Evolutionary conservation across 2,113 vertebrate species (phyloP).

Genomic region (Clarias magur): DNA sequence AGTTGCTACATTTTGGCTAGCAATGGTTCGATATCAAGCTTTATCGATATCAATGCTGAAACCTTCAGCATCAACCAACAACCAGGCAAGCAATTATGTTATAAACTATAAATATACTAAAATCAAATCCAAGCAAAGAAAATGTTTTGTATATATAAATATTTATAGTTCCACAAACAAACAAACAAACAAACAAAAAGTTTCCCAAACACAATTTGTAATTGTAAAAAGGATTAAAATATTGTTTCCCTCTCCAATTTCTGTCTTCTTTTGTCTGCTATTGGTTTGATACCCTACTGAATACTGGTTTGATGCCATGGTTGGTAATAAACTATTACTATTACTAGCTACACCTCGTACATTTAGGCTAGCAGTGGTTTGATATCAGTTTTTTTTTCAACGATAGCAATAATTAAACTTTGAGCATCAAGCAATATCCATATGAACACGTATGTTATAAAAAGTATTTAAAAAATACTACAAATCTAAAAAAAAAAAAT

Average conservation of each 20-base stretch:
- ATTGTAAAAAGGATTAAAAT: no score
- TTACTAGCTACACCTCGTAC: no score
- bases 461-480: neutral
- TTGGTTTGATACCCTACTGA: no score
- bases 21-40: neutral
- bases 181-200: no score
- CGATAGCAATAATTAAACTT: neutral
- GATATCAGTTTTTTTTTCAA: neutral
- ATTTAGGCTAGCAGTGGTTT: neutral
- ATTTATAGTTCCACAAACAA: neutral
- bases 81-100: neutral
- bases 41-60: neutral
- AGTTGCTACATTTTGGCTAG: neutral
- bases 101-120: neutral
- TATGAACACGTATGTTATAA: neutral
- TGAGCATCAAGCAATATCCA: neutral
- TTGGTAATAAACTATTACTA: no score
- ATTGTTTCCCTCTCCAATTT: no score
- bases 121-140: neutral
- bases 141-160: neutral
- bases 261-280: no score
- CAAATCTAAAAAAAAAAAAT: neutral
- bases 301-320: no score
- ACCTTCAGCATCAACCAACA: neutral
- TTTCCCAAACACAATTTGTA: no score